Conservation (phyloP, 2,113 vertebrate species). For the Merops nubicus region DNA sequence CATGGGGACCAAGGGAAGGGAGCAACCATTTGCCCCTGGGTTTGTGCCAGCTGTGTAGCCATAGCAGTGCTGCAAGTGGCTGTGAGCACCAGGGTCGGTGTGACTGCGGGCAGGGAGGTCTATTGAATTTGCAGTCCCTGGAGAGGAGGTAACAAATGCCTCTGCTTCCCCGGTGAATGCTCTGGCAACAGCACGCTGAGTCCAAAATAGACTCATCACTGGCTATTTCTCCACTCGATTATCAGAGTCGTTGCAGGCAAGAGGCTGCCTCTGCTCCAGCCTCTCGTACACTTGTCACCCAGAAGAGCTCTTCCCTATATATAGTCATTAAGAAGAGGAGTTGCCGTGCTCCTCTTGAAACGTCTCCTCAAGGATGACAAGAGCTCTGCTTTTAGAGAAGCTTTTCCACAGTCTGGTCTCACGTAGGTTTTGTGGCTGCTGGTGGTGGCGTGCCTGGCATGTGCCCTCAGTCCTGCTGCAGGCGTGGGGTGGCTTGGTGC, state of each 20-base stretch:
- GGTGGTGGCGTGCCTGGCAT: fast-evolving
- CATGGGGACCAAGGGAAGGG: background rate
- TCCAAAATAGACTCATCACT: conserved; percentile 27
- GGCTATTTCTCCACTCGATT: background rate
- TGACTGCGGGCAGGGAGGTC: background rate
- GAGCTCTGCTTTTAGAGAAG: background rate
- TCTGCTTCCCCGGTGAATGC: background rate
- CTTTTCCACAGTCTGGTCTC: background rate
- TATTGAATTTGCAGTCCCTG: background rate
- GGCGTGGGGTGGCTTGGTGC: fast-evolving
- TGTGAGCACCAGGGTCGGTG: background rate
- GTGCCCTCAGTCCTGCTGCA: background rate
- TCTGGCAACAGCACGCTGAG: background rate
- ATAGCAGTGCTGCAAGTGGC: fast-evolving
- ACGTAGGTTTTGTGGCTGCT: background rate
- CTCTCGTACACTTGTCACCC: background rate
- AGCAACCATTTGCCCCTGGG: background rate
- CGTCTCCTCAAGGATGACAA: background rate
- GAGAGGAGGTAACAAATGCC: conserved; percentile 30
- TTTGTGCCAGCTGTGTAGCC: background rate
- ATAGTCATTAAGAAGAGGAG: background rate
- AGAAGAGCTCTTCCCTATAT: background rate
- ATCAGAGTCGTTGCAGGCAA: background rate
- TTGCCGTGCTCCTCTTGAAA: background rate
- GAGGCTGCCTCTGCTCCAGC: background rate